phyloP scores from a whole-genome alignment of 2,797 vertebrate genomes.

The Crenuchus spilurus region DNA sequence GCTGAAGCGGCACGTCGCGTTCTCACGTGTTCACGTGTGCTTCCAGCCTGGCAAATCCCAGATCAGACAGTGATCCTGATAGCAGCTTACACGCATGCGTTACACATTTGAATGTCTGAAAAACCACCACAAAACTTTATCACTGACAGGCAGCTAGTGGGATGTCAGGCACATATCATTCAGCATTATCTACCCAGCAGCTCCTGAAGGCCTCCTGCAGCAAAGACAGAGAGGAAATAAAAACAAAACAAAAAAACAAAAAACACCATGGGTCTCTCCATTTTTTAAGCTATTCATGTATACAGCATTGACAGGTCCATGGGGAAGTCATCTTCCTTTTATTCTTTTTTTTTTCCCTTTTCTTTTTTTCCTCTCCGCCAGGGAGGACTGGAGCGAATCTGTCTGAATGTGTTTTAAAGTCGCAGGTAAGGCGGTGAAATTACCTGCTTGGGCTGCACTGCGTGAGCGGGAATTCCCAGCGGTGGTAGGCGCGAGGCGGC shows the following conservation, averaged over 20 bases:
- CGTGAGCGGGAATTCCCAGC: conserved; percentile 70
- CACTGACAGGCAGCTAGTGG: conserved; percentile 80
- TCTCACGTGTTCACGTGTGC: conserved; percentile 70
- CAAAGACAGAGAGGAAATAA: conserved; percentile 16
- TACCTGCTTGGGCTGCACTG: conserved; percentile 61
- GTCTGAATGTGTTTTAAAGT: conserved; percentile 63
- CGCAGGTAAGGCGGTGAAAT: conserved; percentile 62
- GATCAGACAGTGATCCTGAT: conserved; percentile 79
- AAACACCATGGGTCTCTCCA: conserved; percentile 58
- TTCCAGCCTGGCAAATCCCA: conserved; percentile 71
- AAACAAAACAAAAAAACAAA: conserved; percentile 43
- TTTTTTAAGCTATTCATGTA: conserved; percentile 44
- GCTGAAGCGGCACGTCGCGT: conserved; percentile 64
- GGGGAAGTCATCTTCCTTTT: conserved; percentile 60
- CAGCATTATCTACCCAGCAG: conserved; percentile 70
- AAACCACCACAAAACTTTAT: conserved; percentile 71
- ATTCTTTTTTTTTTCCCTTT: not conserved
- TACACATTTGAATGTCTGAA: conserved; percentile 70
- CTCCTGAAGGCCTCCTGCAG: conserved; percentile 53
- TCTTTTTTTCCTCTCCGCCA: conserved; percentile 24
- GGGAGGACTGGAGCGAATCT: conserved; percentile 56
- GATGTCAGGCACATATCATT: conserved; percentile 72
- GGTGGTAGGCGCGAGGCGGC: conserved; percentile 66
- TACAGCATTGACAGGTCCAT: conserved; percentile 68
- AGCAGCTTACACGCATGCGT: conserved; percentile 64